These are phyloP conservation scores for Plemyria rubiginata DNA, from an alignment of 2,888 invertebrate genomes.

Conservation along the genomic window DNA sequence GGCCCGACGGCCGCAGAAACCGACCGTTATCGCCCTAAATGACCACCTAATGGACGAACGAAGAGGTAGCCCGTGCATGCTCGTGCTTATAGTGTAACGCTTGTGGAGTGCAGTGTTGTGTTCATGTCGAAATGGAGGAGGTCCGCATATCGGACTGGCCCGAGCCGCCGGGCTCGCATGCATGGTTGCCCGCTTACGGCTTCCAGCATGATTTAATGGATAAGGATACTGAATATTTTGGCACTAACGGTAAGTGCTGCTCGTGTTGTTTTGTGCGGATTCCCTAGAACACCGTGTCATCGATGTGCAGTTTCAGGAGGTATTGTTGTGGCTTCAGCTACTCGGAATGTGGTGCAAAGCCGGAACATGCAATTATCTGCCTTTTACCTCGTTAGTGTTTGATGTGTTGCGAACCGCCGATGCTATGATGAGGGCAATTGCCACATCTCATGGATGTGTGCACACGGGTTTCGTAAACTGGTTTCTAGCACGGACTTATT, in stretches of 20 bases:
- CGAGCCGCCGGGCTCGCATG: slow-evolving; percentile 88
- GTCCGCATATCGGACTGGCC: slow-evolving; percentile 88
- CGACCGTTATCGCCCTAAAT: slow-evolving; percentile 81
- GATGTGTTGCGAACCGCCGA: slow-evolving; percentile 37
- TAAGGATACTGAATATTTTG: slow-evolving; percentile 86
- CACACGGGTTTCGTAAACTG: slow-evolving; percentile 44
- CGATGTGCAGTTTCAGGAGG: slow-evolving; percentile 40
- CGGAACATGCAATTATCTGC: slow-evolving; percentile 32
- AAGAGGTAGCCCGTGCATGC: slow-evolving; percentile 81
- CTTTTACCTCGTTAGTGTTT: slow-evolving; percentile 38
- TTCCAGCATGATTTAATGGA: slow-evolving; percentile 88
- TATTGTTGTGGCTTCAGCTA: slow-evolving; percentile 52
- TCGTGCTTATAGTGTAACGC: slow-evolving; percentile 74
- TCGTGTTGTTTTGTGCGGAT: slow-evolving; percentile 44
- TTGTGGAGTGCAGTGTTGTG: slow-evolving; percentile 82
- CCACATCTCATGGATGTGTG: slow-evolving; percentile 44
- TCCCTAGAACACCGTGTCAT: slow-evolving; percentile 47
- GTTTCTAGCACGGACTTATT: slow-evolving; percentile 39
- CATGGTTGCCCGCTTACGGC: slow-evolving; percentile 92
- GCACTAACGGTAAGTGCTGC: slow-evolving; percentile 86
- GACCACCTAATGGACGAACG: slow-evolving; percentile 80
- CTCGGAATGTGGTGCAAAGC: slow-evolving; percentile 46
- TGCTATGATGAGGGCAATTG: slow-evolving; percentile 42
- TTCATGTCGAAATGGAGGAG: slow-evolving; percentile 85
- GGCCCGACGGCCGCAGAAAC: slow-evolving; percentile 49